Evolutionary conservation across 2,888 invertebrate genomes (phyloP), one percentile per base, ranked within the genome.

Genomic region (Chouioia cunea): DNA sequence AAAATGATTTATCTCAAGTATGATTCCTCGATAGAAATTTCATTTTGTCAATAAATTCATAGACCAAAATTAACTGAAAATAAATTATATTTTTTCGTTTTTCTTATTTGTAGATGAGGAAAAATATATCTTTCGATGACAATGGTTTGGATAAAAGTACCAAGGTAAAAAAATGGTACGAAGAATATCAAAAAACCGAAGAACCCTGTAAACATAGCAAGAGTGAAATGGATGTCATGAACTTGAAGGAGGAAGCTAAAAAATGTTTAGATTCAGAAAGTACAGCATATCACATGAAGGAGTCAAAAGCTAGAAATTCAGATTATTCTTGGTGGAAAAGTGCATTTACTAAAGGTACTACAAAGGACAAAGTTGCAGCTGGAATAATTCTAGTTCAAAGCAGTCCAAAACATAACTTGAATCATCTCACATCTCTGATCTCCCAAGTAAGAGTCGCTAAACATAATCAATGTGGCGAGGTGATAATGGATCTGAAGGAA

Each of bases 301-400:
- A 83, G 74, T 81, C 82, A 1, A 82, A 87, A 65, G 89, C 88
- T 77, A 86, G 87, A 2, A 88, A 89, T 43, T 90, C 91, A 0
- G 92, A 93, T 77, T 90, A 90, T 78, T 88, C 90, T 67, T 96
- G 95, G 95, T 90, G 95, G 74, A 90, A 91, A 77, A 93, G 92
- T 1, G 90, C 96, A 12, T 87, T 95, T 76, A 88, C 90, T 14
- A 92, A 92, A 77, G 97, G 97, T 75, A 96, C 96, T 0, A 89
- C 92, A 0, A 90, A 92, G 0, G 97, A 97, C 85, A 93, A 93
- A 87, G 90, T 96, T 70, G 96, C 97, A 2, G 96, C 96, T 0
- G 91, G 92, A 70, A 92, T 93, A 6, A 88, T 97, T 23, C 86
- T 93, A 23, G 90, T 96, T 73, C 93, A 96, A 88, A 93, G 95